Conservation (phyloP, 1,140 invertebrate genomes). For the Apocrypta bakeri region DNA sequence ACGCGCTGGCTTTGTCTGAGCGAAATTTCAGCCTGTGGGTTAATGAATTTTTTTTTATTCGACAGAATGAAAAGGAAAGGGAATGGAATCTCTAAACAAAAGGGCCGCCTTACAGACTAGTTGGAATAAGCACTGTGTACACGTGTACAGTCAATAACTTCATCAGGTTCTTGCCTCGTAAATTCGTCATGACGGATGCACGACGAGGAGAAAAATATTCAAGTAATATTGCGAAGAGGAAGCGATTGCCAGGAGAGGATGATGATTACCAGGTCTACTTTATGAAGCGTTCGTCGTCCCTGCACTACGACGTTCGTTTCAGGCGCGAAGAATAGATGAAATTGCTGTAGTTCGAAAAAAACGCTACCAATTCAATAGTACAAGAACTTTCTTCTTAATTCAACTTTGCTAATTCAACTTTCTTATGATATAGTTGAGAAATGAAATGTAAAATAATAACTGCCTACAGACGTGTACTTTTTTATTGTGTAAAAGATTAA, state of each 20-base stretch:
- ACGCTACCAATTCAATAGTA: too few relatives aligned
- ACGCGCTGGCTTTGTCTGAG: neutral
- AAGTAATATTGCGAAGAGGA: conserved; percentile 16
- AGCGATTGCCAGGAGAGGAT: neutral
- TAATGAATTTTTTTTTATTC: too few relatives aligned
- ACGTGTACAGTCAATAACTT: conserved; percentile 17
- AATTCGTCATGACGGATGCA: conserved; percentile 10
- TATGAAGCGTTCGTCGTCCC: neutral
- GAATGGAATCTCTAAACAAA: too few relatives aligned
- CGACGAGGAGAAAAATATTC: conserved; percentile 16
- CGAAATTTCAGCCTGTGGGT: neutral
- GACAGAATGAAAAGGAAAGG: neutral
- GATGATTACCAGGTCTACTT: conserved; percentile 15
- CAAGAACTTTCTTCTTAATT: too few relatives aligned
- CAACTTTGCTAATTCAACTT: too few relatives aligned
- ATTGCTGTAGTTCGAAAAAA: too few relatives aligned
- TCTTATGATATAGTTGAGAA: too few relatives aligned
- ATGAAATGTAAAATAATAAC: too few relatives aligned
- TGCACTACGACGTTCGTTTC: neutral
- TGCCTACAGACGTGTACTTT: too few relatives aligned
- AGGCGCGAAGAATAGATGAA: neutral
- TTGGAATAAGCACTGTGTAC: neutral
- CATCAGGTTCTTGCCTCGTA: conserved; percentile 20
- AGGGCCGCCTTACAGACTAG: neutral
- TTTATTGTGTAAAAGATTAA: too few relatives aligned